A percentile compares a stretch with the other conserved stretches of the same genome.
Conservation (phyloP, 2,113 vertebrate species). For the Oncorhynchus gorbuscha region DNA sequence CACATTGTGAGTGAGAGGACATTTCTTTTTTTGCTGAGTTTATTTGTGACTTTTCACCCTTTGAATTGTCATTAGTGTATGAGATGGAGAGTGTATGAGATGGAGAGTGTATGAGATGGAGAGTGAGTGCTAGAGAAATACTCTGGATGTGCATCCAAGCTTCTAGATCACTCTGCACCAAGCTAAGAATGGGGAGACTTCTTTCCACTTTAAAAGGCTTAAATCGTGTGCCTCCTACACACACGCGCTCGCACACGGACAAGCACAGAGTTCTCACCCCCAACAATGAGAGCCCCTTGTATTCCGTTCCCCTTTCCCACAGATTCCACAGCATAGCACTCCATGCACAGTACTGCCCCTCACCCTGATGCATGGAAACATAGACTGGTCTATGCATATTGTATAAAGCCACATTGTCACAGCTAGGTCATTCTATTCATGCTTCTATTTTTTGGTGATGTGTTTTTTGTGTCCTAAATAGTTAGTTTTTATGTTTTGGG, state of each 20-base stretch:
- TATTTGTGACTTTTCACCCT: too few species aligned
- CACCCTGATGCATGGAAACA: not conserved
- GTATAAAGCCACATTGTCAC: too few species aligned
- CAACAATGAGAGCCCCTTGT: not conserved
- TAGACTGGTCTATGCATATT: not conserved
- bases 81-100: too few species aligned
- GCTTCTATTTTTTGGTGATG: too few species aligned
- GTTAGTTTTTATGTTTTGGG: not conserved
- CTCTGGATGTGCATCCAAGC: not conserved
- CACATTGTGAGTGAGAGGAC: too few species aligned
- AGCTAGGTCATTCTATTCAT: too few species aligned
- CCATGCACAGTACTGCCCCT: not conserved
- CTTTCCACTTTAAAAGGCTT: constrained; percentile 17
- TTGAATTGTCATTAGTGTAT: too few species aligned
- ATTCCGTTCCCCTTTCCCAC: constrained; percentile 13
- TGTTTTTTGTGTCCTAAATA: too few species aligned
- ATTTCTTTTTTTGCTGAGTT: too few species aligned
- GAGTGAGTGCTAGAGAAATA: too few species aligned
- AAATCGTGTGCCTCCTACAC: not conserved
- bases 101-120: too few species aligned
- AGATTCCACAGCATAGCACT: constrained; percentile 17
- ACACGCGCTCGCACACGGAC: not conserved
- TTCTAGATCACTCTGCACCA: not conserved
- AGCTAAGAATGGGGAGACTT: constrained; percentile 9
- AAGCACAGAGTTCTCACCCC: not conserved